Percentiles rank a stretch among this genome's conserved stretches.
phyloP scores from a whole-genome alignment of 2,113 vertebrate species.

The Perccottus glenii region DNA sequence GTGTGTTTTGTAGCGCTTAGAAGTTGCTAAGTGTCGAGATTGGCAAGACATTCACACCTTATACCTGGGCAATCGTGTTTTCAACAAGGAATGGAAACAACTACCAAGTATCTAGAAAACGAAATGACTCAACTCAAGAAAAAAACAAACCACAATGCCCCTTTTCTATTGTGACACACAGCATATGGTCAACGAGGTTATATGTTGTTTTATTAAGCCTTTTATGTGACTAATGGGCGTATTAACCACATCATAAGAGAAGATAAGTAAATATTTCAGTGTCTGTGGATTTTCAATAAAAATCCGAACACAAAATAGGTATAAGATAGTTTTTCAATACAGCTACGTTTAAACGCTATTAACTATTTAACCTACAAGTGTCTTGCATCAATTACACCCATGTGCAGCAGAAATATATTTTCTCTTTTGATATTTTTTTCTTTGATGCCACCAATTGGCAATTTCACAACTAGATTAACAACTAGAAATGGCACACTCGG shows the following conservation, averaged over 20 bases:
- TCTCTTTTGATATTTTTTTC: background rate
- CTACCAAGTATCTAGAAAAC: constrained; percentile 5
- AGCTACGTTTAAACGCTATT: no score
- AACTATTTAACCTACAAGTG: no score
- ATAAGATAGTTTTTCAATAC: no score
- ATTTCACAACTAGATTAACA: background rate
- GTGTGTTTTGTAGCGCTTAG: constrained; percentile 54
- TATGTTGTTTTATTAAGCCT: background rate
- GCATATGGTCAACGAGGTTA: background rate
- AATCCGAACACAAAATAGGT: no score
- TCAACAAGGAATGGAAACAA: constrained; percentile 9
- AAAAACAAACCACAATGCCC: constrained; percentile 17
- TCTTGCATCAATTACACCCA: background rate
- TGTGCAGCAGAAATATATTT: background rate
- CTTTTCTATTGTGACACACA: background rate
- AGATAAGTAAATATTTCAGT: background rate
- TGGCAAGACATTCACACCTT: constrained; percentile 60
- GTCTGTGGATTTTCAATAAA: no score
- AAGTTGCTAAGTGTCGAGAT: constrained; percentile 58
- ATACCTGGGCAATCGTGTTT: constrained; percentile 39
- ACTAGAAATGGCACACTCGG: background rate
- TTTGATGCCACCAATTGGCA: background rate
- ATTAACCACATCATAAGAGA: background rate
- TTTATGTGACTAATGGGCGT: background rate
- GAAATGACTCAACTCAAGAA: constrained; percentile 5